Base-by-base conservation (phyloP, 2,888 invertebrate genomes). In the Lasioglossum vierecki region DNA sequence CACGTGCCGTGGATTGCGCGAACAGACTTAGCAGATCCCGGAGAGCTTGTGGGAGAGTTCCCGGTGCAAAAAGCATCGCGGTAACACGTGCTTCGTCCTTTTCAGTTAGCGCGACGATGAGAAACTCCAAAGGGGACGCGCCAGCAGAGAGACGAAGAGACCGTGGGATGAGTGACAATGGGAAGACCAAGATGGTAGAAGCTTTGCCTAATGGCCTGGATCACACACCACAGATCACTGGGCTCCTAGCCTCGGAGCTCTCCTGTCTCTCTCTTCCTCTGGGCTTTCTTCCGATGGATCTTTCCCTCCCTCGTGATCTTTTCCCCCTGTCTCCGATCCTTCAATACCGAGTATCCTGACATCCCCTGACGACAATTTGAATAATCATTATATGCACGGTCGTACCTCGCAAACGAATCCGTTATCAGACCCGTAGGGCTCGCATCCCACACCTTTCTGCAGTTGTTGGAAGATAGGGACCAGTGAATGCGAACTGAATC, bases 381-480 rank as follows among this genome's bases (percentile, higher is more conserved):
- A 94, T 94, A 94, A 94, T 94, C 93, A 94, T 94, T 94, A 94
- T 94, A 94, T 94, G 94, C 94, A 89, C 86, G 91, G 92, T 82
- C 94, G 92, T 93, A 92, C 90, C 89, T 91, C 84, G 93, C 93
- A 93, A 94, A 94, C 93, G 93, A 93, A 93, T 93, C 91, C 91
- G 90, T 92, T 91, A 92, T 92, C 91, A 86, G 87, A 74, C 26
- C 60, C 71, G 70, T 39, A 0, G 41, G 13, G 70, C 13, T 39
- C 22, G 44, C 18, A 30, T 30, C 30, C 35, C 72, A 2, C 79
- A 18, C 73, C 72, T 60, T 79, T 72, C 80, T 66, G 15, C 63
- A 44, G 44, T n/a, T n/a, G 49, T 22, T 22, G 26, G 46, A 35
- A 22, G 39, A 72, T 75, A 9, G 49, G 26, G 26, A 30, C 26